Base-by-base conservation (phyloP, 2,797 vertebrate species). In the Bucorvus abyssinicus region DNA sequence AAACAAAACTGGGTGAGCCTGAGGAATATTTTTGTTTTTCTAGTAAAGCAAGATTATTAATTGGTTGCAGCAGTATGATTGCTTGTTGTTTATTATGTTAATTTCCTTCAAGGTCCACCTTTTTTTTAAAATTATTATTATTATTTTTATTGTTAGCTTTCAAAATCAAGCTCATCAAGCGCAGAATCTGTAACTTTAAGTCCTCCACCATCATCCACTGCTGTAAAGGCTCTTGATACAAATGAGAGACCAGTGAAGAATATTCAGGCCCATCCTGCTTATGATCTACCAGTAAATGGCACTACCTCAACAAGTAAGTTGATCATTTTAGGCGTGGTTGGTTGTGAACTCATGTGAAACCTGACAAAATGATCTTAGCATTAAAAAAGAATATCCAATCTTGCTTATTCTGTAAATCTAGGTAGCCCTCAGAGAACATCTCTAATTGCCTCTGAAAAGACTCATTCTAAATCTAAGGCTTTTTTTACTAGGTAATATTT, bases 141-240 rank as follows among this genome's bases (percentile, higher is more conserved):
- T 23, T 24, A 10, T 49, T 49, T 49, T 49, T 23, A 24, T 49
- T 24, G 22, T 73, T 65, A 98, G 98, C 95, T 96, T 96, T 89
- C 98, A 65, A 98, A 98, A 87, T 93, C 96, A 61, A 98, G 93
- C 83, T 92, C 97, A 32, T 96, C 98, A 73, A 97, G 94, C 38
- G 70, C 95, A 95, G 99, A 99, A 82, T 96, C 96, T 47, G 84
- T 97, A 81, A 77, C 68, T 76, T 95, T 96, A 88, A 97, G 96
- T 95, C 90, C 97, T 47, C 97, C 98, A 65, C 90, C 95, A 26
- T 80, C 97, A 32, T 92, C 97, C 77, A 94, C 94, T 97, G 82
- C 96, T 96, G 87, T 84, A 94, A 98, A 98, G 97, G 98, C 98
- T 45, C 96, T 98, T 36, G 98, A 99, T 87, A 95, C 96, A 81